Conservation (phyloP, 2,797 vertebrate genomes). For the Gephyroberyx darwinii region DNA sequence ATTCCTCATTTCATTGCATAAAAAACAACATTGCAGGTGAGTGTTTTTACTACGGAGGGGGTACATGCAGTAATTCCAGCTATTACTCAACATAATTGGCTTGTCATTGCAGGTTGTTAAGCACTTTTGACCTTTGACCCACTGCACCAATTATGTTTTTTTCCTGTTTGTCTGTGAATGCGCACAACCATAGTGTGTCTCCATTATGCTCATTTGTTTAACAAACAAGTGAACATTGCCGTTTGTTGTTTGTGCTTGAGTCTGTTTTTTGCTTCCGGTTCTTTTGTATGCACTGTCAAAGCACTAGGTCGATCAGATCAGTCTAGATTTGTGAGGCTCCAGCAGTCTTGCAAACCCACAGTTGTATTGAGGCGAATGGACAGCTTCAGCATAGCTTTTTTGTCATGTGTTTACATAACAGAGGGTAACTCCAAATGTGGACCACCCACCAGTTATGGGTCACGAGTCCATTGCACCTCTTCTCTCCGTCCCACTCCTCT, state of each 20-base stretch:
- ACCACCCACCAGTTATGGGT: conserved; percentile 18
- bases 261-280: background rate
- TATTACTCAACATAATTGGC: conserved; percentile 3
- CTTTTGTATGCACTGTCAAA: background rate
- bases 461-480: conserved; percentile 44
- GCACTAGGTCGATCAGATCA: background rate
- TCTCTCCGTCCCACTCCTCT: conserved; percentile 33
- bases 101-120: conserved; percentile 5
- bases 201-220: background rate
- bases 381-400: background rate
- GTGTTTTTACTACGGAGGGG: background rate
- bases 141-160: conserved; percentile 6
- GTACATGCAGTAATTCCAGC: background rate
- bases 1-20: background rate
- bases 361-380: background rate
- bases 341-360: background rate
- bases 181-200: conserved; percentile 4
- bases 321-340: conserved; percentile 8
- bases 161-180: conserved; percentile 10
- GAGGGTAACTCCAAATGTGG: conserved; percentile 19
- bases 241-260: background rate
- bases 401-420: background rate
- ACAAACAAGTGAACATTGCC: background rate
- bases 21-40: background rate
- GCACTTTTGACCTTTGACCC: conserved; percentile 13